A percentile compares a stretch with the other conserved stretches of the same genome.
Conservation (phyloP, 2,888 invertebrate species). For the Disparrhopalites patrizii region DNA sequence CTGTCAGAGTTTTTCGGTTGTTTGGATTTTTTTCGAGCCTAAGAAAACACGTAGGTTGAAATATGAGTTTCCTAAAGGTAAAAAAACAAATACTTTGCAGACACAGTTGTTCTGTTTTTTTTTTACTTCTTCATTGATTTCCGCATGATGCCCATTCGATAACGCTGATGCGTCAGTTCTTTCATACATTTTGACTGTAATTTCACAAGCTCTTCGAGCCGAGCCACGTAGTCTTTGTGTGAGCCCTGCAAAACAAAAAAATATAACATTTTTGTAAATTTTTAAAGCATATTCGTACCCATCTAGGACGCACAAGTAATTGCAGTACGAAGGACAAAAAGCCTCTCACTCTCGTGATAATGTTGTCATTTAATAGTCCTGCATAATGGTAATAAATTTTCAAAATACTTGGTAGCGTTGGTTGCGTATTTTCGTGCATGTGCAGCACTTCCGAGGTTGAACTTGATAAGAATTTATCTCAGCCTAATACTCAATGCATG, state of each 20-base stretch:
- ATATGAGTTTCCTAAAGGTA: not conserved
- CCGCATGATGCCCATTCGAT: conserved; percentile 77
- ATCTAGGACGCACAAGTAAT: no score
- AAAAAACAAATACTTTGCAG: not conserved
- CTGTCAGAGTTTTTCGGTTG: conserved; percentile 54
- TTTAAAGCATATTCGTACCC: no score
- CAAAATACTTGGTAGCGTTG: no score
- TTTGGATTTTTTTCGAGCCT: conserved; percentile 41
- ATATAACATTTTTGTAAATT: no score
- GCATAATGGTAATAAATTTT: no score
- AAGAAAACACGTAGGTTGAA: not conserved
- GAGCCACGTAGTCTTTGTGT: conserved; percentile 77
- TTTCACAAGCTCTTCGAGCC: conserved; percentile 77
- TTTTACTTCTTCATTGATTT: conserved; percentile 75
- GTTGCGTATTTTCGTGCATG: no score
- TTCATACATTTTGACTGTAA: conserved; percentile 82
- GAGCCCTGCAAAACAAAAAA: conserved; percentile 57
- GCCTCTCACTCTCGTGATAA: no score
- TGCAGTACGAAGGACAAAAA: no score
- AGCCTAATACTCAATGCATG: no score
- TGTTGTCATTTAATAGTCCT: no score
- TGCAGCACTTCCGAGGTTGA: no score
- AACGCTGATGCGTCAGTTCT: conserved; percentile 85
- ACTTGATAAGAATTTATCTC: no score
- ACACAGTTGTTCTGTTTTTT: not conserved